A percentile compares a stretch with the other conserved stretches of the same genome.
phyloP scores from a whole-genome alignment of 2,113 vertebrate species.

The Regulus satrapa region DNA sequence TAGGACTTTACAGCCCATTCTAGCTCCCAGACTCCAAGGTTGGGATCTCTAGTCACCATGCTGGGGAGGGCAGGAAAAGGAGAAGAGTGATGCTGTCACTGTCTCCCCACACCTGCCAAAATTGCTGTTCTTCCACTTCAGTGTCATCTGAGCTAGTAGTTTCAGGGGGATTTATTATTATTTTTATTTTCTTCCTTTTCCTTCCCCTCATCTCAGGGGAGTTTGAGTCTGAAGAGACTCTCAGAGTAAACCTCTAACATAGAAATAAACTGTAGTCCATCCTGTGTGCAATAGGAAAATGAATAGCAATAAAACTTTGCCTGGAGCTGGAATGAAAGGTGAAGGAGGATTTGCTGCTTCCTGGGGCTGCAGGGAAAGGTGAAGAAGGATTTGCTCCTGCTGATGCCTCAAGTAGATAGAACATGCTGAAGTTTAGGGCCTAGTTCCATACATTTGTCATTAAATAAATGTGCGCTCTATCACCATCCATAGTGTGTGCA shows the following conservation, averaged over 20 bases:
- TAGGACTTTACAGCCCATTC: not conserved
- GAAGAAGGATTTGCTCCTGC: not conserved
- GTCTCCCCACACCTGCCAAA: not conserved
- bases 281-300: not conserved
- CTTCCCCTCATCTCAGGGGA: not conserved
- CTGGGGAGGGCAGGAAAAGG: not conserved
- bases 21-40: not conserved
- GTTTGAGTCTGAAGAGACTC: not conserved
- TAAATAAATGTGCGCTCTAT: not conserved
- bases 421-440: not conserved
- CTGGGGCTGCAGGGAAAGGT: not conserved
- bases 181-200: not conserved
- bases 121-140: not conserved
- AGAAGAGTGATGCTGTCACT: not conserved
- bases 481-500: not conserved
- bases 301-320: not conserved
- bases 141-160: not conserved
- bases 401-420: not conserved
- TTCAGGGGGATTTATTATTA: not conserved
- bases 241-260: not conserved
- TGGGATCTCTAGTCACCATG: not conserved
- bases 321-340: not conserved
- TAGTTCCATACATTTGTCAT: not conserved
- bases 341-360: not conserved
- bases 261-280: not conserved